Evolutionary conservation across 1,140 invertebrate species (phyloP).

Genomic region (Drosophila pectinifera): DNA sequence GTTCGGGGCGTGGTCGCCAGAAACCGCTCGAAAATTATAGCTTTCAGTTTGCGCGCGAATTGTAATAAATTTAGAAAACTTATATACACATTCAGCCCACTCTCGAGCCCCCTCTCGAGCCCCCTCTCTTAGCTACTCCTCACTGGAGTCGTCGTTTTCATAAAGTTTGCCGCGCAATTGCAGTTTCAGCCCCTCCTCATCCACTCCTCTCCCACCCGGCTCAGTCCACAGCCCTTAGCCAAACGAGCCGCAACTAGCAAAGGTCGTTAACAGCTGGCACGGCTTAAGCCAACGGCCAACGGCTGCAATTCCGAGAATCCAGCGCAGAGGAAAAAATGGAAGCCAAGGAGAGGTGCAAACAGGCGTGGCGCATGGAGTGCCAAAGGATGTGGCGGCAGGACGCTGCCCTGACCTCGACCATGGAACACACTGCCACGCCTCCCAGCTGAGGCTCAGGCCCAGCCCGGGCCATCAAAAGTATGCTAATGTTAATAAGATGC

Average conservation of each 20-base stretch:
- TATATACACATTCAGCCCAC: constrained; percentile 61
- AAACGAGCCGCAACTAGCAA: constrained; percentile 71
- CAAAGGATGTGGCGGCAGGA: constrained; percentile 42
- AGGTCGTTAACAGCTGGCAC: constrained; percentile 77
- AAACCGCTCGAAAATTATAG: constrained; percentile 82
- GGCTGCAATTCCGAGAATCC: constrained; percentile 43
- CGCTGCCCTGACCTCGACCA: constrained; percentile 68
- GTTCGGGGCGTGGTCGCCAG: constrained; percentile 73
- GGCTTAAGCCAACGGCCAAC: constrained; percentile 61
- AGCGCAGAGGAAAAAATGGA: constrained; percentile 4
- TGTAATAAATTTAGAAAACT: constrained; percentile 81
- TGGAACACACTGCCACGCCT: constrained; percentile 63
- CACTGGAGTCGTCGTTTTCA: constrained; percentile 60
- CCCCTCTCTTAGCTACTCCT: too few relatives aligned
- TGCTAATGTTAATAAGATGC: constrained; percentile 57
- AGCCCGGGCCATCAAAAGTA: constrained; percentile 44
- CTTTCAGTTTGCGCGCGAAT: constrained; percentile 80
- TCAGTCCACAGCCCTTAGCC: constrained; percentile 32
- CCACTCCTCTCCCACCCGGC: too few relatives aligned
- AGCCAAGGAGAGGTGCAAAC: constrained; percentile 66
- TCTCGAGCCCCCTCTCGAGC: background rate
- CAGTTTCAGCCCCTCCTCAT: constrained; percentile 51
- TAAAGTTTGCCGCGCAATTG: constrained; percentile 68
- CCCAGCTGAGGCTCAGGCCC: background rate
- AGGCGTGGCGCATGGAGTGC: constrained; percentile 51